Conservation (phyloP, 92 coral and sea anemone species). For the Porites lobata region DNA sequence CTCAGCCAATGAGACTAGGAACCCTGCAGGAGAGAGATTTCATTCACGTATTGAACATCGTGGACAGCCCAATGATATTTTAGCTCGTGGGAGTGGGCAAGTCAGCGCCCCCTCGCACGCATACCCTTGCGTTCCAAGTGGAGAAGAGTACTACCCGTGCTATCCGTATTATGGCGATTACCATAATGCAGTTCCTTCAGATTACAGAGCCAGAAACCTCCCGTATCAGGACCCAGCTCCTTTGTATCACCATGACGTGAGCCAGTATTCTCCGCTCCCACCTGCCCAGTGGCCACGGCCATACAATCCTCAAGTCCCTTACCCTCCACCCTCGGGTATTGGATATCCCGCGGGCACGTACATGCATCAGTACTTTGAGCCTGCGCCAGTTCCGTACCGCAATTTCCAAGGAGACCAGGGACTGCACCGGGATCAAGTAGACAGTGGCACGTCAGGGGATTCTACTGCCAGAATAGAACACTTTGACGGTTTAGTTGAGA, state of each 20-base stretch:
- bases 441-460: constrained; percentile 13
- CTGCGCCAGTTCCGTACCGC: neutral
- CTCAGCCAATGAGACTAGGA: neutral
- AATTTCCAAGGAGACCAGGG: constrained; percentile 10
- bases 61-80: neutral
- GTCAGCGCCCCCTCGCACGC: constrained; percentile 1
- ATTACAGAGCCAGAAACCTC: constrained; percentile 10
- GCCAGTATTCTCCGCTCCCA: constrained; percentile 29
- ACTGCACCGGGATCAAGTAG: constrained; percentile 19
- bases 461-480: neutral
- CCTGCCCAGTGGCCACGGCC: constrained; percentile 1
- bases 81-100: constrained; percentile 27
- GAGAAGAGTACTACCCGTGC: neutral
- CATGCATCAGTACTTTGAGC: constrained; percentile 14
- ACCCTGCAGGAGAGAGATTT: neutral
- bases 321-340: neutral
- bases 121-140: neutral
- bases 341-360: constrained; percentile 35
- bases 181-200: constrained; percentile 13
- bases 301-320: constrained; percentile 3
- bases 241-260: constrained; percentile 24
- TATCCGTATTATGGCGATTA: constrained; percentile 21
- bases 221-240: constrained; percentile 10
- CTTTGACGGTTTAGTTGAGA: neutral
- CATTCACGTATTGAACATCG: neutral